Percentiles rank a stretch among this genome's conserved stretches.
phyloP scores from a whole-genome alignment of 2,888 invertebrate genomes.

The Cryptocephalus moraei region DNA sequence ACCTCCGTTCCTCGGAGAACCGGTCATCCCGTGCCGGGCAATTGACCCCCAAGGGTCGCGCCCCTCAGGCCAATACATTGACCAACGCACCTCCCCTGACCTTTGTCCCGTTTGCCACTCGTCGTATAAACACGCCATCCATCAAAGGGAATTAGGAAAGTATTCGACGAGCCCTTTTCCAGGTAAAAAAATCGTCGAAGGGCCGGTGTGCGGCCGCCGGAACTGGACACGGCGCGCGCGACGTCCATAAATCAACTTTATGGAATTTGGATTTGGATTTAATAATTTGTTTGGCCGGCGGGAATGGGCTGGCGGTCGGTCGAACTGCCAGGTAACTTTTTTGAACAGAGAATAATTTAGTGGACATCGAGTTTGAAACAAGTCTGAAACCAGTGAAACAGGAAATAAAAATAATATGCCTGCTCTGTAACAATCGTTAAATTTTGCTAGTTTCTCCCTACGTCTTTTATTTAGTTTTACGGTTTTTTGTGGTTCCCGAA shows the following conservation, averaged over 20 bases:
- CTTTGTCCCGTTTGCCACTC: constrained; percentile 38
- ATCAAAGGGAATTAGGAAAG: constrained; percentile 26
- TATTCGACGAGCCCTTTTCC: constrained; percentile 30
- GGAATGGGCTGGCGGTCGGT: background rate
- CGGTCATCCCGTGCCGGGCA: constrained; percentile 25
- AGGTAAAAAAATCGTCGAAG: constrained; percentile 9
- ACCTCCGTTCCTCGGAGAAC: background rate
- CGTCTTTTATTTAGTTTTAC: no score
- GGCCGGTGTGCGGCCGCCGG: background rate
- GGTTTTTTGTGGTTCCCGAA: no score
- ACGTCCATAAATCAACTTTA: background rate
- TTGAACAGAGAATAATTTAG: no score
- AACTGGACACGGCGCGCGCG: background rate
- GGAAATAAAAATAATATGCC: no score
- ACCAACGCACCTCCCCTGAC: constrained; percentile 40
- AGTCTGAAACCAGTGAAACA: no score
- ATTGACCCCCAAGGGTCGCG: constrained; percentile 37
- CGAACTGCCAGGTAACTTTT: no score
- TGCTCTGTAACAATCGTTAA: no score
- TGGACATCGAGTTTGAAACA: no score
- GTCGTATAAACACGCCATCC: constrained; percentile 40
- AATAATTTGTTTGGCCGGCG: constrained; percentile 1
- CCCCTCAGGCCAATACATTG: constrained; percentile 35
- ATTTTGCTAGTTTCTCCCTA: no score
- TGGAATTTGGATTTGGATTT: constrained; percentile 1